Conservation (phyloP, 2,797 vertebrate genomes). For the Leuciscus waleckii region DNA sequence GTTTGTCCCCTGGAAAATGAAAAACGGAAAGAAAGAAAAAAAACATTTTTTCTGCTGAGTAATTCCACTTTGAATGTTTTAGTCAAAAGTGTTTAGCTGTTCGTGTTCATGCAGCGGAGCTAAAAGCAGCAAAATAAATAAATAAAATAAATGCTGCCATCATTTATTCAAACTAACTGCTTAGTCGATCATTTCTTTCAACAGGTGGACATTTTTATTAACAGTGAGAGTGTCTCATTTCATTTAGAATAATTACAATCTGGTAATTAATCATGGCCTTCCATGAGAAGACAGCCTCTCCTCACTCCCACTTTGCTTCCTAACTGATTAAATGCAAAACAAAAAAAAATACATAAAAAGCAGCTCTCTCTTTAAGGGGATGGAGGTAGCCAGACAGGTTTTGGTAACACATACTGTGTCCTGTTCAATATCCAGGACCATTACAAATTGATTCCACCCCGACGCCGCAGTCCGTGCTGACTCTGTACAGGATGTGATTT, state of each 20-base stretch:
- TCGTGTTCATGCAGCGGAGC: not conserved
- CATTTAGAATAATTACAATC: not conserved
- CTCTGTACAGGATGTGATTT: constrained; percentile 54
- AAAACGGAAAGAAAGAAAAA: not conserved
- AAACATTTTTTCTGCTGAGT: not conserved
- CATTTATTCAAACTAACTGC: not conserved
- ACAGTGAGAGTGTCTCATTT: not conserved
- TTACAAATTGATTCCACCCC: constrained; percentile 54
- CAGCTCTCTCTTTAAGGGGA: not conserved
- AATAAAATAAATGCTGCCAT: not conserved
- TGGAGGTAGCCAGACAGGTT: constrained; percentile 17
- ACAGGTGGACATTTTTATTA: not conserved
- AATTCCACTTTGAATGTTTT: not conserved
- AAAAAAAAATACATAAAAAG: not conserved
- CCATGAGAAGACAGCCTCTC: not conserved
- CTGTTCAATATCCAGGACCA: constrained; percentile 27
- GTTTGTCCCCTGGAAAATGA: constrained; percentile 88
- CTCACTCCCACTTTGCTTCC: constrained; percentile 2
- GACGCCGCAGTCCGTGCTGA: constrained; percentile 29
- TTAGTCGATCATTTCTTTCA: not conserved
- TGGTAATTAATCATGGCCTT: not conserved
- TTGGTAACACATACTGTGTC: constrained; percentile 45
- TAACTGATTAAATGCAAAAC: not conserved
- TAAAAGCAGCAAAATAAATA: not conserved
- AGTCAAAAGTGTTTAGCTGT: not conserved